These are phyloP conservation scores for Clytia hemisphaerica DNA, from an alignment of 30 jellyfish, hydroid and myxozoan genomes.

Conservation along the genomic window DNA sequence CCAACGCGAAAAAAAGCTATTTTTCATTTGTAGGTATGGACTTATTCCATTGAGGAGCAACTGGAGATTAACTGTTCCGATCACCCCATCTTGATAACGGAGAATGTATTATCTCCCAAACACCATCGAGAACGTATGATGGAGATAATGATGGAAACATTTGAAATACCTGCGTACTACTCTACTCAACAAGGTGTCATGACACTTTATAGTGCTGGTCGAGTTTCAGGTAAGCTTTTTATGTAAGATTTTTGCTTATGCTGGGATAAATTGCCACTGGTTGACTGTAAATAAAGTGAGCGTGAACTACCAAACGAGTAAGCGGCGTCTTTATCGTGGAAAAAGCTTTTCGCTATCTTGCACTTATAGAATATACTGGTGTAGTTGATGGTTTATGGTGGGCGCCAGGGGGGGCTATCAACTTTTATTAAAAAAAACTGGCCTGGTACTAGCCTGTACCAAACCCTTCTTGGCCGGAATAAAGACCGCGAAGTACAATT, in stretches of 20 bases:
- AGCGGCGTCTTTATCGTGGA: too few species aligned
- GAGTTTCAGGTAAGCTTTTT: constrained; percentile 57
- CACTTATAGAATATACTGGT: neutral
- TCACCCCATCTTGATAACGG: constrained; percentile 73
- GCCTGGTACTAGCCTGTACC: neutral
- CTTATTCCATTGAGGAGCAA: constrained; percentile 40
- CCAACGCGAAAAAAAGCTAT: neutral
- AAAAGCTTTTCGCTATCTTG: neutral
- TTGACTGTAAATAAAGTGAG: neutral
- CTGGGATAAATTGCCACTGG: neutral
- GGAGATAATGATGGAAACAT: constrained; percentile 86
- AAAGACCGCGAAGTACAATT: neutral
- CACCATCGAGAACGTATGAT: constrained; percentile 75
- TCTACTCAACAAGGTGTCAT: constrained; percentile 76
- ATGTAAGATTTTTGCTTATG: too few species aligned
- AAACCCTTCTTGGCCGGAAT: neutral
- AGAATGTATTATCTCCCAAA: constrained; percentile 70
- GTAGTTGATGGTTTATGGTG: neutral
- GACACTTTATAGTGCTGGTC: constrained; percentile 68
- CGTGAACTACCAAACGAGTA: neutral
- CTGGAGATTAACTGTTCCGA: constrained; percentile 63
- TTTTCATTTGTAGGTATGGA: constrained; percentile 50
- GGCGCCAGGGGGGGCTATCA: neutral
- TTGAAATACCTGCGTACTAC: constrained; percentile 75
- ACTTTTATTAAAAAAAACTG: neutral